Percentiles rank a stretch among this genome's conserved stretches.
These are phyloP conservation scores for Hypolimnas misippus DNA, from an alignment of 2,888 invertebrate species.

Conservation along the genomic window DNA sequence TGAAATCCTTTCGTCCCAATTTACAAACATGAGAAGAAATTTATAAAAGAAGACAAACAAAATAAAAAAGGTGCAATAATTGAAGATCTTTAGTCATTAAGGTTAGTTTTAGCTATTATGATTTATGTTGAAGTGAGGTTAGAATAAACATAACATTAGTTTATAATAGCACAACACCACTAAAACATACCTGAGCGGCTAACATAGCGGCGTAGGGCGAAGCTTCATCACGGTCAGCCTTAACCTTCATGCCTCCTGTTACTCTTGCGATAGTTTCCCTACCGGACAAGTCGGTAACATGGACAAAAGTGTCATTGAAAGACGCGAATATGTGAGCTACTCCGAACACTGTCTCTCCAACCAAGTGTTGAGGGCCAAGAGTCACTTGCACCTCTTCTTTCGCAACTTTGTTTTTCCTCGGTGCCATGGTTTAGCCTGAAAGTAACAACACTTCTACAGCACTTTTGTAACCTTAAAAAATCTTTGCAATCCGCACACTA, in stretches of 20 bases:
- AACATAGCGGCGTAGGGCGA: constrained; percentile 99
- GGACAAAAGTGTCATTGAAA: constrained; percentile 99
- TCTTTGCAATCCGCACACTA: constrained; percentile 64
- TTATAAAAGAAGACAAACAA: no score
- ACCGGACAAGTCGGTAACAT: constrained; percentile 99
- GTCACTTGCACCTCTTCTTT: constrained; percentile 99
- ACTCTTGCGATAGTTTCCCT: constrained; percentile 97
- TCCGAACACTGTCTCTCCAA: constrained; percentile 99
- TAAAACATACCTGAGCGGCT: constrained; percentile 93
- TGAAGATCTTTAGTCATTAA: no score
- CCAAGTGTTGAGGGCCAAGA: constrained; percentile 97
- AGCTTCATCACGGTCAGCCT: constrained; percentile 99
- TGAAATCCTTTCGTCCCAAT: no score
- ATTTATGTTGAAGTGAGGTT: constrained; percentile 7
- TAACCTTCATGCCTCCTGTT: constrained; percentile 99
- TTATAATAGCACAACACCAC: neutral
- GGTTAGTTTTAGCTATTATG: no score
- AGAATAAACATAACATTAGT: constrained; percentile 9
- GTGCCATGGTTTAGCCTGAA: constrained; percentile 91
- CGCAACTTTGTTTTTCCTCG: constrained; percentile 97
- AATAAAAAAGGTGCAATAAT: no score
- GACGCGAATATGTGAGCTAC: constrained; percentile 99
- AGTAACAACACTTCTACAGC: constrained; percentile 72
- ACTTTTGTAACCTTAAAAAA: constrained; percentile 74
- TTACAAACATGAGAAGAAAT: no score